Base-by-base conservation (phyloP, 2,797 vertebrate species). In the Rhyacichthys aspro region DNA sequence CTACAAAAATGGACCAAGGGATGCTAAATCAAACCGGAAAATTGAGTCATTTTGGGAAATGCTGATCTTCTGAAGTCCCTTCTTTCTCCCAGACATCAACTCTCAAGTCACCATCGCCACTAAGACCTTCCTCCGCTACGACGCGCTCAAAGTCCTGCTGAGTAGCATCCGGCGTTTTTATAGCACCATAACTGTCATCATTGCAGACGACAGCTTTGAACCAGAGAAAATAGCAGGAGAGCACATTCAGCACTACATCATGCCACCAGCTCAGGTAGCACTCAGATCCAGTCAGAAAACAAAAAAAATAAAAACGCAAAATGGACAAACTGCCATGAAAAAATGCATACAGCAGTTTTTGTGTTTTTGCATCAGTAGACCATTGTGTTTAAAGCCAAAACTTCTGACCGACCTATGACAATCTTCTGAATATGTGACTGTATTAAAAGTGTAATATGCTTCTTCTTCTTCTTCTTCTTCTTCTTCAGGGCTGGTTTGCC, bases 221-320 rank as follows among this genome's bases (percentile, higher is more conserved):
- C 82, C 86, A 0, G 46, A 92, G 76, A 77, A 49, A 3, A 81
- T 93, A n/a, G 34, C 59, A 0, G 85, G 86, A 37, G 50, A 62
- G 1, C 53, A 88, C 0, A 70, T 91, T 44, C 79, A 89, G 23
- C 82, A 93, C 2, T 93, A 89, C 62, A 42, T 71, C 66, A 94
- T 93, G 92, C 92, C 93, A 8, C 92, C 88, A 14, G 86, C 86
- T 46, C 90, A 92, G 91, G 92, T 93, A 83, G 47, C 28, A 39
- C 10, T 11, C 15, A 41, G 15, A 9, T 8, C 16, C 28, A 36
- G 7, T 23, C 23, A 41, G 14, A 43, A n/a, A n/a, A n/a, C n/a
- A n/a, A n/a, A n/a, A n/a, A n/a, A n/a, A n/a, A n/a, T n/a, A n/a
- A n/a, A n/a, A n/a, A n/a, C n/a, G n/a, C n/a, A n/a, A n/a, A n/a